A percentile compares a stretch with the other conserved stretches of the same genome.
Conservation (phyloP, 1,140 invertebrate species). For the Protaetia brevitarsis region DNA sequence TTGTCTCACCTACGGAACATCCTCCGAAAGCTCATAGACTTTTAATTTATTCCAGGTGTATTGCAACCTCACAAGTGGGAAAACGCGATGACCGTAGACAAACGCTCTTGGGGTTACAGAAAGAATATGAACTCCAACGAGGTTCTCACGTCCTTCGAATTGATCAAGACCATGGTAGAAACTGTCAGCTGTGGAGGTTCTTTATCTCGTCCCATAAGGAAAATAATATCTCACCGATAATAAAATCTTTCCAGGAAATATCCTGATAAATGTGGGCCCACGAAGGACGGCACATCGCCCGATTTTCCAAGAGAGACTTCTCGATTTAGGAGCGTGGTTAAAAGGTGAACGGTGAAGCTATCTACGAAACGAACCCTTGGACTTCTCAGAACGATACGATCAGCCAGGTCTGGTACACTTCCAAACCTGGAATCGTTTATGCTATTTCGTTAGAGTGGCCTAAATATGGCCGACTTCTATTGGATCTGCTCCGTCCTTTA, state of each 20-base stretch:
- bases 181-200: conserved; percentile 88
- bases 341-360: conserved; percentile 82
- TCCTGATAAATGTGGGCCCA: conserved; percentile 90
- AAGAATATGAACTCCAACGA: conserved; percentile 70
- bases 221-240: no score
- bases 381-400: conserved; percentile 72
- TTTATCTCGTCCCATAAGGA: no score
- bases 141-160: conserved; percentile 67
- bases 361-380: conserved; percentile 79
- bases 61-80: conserved; percentile 83
- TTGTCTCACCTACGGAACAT: no score
- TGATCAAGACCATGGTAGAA: conserved; percentile 70
- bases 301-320: conserved; percentile 86
- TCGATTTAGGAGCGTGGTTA: conserved; percentile 74
- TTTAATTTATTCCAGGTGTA: no score
- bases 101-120: conserved; percentile 85
- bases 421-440: background rate
- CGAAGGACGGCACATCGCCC: conserved; percentile 79
- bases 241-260: no score
- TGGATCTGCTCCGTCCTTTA: background rate
- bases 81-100: conserved; percentile 89
- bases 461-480: background rate
- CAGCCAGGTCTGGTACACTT: background rate
- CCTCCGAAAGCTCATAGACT: no score
- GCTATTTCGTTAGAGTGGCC: background rate